Evolutionary conservation across 1,140 invertebrate species (phyloP), one percentile per base, ranked within the genome.

Genomic region (fruit fly (Drosophila melanogaster)): DNA sequence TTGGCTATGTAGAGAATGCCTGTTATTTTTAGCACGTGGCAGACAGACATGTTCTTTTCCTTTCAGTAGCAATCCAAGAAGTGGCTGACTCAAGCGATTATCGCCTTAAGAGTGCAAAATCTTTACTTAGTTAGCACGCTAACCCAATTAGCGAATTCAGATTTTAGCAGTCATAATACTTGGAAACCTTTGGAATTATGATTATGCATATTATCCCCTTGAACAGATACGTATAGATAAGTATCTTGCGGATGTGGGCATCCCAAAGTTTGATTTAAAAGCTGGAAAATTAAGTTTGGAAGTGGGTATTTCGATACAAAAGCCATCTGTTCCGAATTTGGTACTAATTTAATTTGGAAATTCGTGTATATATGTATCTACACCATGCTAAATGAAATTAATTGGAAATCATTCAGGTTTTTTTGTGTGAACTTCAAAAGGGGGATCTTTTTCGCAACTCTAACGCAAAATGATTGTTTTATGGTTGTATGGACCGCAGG

Each of bases 391-490:
- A 79, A 71, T 56, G n/a, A 47, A 54, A 61, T 57, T 60, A 79
- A 40, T 72, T 66, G 51, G 53, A 35, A 84, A 60, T 60, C 38
- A 62, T 47, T 62, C 81, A 55, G 81, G 81, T 85, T 85, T 80
- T 80, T 54, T 35, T 38, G 11, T 38, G 30, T 2, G 5, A 30
- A 40, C 24, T 22, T 37, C 7, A 11, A 19, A 15, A 15, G 44
- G 59, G 44, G 38, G 46, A 14, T 44, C 71, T 38, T 33, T 10
- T 55, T 30, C 55, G 15, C 51, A 35, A 26, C 37, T 43, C 47
- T 15, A 40, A 17, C 10, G 24, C 41, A 22, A 61, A 22, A 58
- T 67, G 2, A 69, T 33, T 58, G 38, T 38, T 61, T 61, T 70
- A 56, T 64, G 40, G 33, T 1, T 15, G 19, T 6, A 46, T 35